A percentile compares a stretch with the other conserved stretches of the same genome.
phyloP scores from a whole-genome alignment of 2,888 invertebrate species.

The Tenthredo livida region DNA sequence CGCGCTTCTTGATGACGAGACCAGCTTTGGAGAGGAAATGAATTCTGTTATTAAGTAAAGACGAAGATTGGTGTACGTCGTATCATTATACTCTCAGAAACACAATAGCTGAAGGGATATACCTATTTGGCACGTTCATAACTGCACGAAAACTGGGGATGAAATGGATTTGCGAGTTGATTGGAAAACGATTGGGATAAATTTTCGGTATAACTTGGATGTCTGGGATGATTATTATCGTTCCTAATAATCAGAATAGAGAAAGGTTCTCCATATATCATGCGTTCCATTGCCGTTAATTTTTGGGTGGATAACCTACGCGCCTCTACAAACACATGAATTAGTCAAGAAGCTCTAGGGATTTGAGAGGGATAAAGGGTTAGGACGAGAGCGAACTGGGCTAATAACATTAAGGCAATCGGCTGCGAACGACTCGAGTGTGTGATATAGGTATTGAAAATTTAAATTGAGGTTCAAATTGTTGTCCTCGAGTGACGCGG shows the following conservation, averaged over 20 bases:
- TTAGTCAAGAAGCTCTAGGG: constrained; percentile 17
- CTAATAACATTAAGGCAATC: constrained; percentile 34
- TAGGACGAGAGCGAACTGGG: neutral
- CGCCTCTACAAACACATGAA: constrained; percentile 21
- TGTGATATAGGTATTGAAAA: constrained; percentile 33
- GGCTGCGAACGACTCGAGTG: constrained; percentile 34
- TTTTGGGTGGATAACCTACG: constrained; percentile 17
- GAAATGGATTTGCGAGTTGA: neutral
- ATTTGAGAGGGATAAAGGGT: constrained; percentile 35
- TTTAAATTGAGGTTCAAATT: constrained; percentile 42
- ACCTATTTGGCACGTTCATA: neutral
- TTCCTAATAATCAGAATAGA: neutral
- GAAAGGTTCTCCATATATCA: neutral
- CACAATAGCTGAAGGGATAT: neutral
- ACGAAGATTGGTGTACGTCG: neutral
- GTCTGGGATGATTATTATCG: neutral
- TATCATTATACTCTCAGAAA: neutral
- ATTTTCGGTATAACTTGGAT: neutral
- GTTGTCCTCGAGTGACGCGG: constrained; percentile 28
- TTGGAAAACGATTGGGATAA: neutral
- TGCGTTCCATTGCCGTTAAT: constrained; percentile 2
- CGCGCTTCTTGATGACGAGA: neutral
- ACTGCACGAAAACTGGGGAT: neutral
- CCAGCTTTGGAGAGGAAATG: neutral
- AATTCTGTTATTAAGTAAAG: neutral